phyloP scores from a whole-genome alignment of 2,797 vertebrate genomes.

The Eupleurogrammus muticus region DNA sequence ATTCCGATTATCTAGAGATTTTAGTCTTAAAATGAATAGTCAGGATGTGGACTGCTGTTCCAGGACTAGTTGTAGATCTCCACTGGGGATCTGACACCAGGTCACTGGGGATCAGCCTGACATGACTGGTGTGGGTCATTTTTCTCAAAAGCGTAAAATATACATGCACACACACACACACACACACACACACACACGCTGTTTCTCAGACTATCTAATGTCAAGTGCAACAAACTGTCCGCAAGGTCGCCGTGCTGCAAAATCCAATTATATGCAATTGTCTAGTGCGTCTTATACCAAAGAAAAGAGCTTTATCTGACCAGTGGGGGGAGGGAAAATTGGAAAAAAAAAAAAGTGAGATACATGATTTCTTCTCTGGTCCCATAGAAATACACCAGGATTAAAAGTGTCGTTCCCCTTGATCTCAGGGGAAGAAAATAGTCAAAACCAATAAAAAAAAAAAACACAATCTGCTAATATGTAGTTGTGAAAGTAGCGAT shows the following conservation, averaged over 20 bases:
- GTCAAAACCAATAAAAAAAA: neutral
- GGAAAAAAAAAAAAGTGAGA: conserved; percentile 33
- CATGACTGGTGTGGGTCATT: conserved; percentile 23
- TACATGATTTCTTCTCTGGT: conserved; percentile 5
- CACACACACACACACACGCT: conserved; percentile 11
- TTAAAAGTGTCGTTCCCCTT: neutral
- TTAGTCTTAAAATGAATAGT: conserved; percentile 42
- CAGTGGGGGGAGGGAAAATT: conserved; percentile 14
- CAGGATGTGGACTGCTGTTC: conserved; percentile 13
- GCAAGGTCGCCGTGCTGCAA: conserved; percentile 68
- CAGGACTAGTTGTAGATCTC: conserved; percentile 27
- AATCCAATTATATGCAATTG: conserved; percentile 78
- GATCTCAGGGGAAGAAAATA: neutral
- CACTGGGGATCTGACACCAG: conserved; percentile 27
- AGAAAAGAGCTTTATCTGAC: conserved; percentile 54
- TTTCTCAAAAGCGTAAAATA: conserved; percentile 26
- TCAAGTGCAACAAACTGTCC: conserved; percentile 53
- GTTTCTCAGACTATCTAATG: conserved; percentile 29
- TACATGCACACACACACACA: neutral
- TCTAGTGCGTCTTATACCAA: conserved; percentile 51
- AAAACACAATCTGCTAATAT: neutral
- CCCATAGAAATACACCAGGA: neutral
- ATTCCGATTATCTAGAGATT: conserved; percentile 42
- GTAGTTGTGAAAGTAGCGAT: neutral
- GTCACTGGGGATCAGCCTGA: conserved; percentile 24